Evolutionary conservation across 2,888 invertebrate genomes (phyloP).

Genomic region (Sipha maydis): DNA sequence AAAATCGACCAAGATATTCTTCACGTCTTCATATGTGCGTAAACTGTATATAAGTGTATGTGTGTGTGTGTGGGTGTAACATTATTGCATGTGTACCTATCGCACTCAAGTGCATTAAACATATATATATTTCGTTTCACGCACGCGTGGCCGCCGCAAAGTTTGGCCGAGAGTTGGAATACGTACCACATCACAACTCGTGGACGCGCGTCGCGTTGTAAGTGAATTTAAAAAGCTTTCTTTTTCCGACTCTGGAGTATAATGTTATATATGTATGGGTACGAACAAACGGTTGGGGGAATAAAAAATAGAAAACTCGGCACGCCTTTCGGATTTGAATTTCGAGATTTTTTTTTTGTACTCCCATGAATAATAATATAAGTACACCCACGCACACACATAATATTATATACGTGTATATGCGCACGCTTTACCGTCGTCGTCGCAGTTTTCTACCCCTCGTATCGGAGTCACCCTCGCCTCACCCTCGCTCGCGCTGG

Average conservation of each 20-base stretch:
- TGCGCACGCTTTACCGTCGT: background rate
- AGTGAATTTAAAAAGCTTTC: constrained; percentile 7
- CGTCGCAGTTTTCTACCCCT: background rate
- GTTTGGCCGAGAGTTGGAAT: background rate
- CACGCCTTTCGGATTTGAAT: constrained; percentile 48
- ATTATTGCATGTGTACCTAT: background rate
- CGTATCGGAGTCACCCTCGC: background rate
- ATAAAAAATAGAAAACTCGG: constrained; percentile 8
- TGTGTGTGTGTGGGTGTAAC: no score
- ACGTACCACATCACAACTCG: background rate
- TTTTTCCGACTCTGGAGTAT: background rate
- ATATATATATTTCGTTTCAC: background rate
- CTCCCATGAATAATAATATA: constrained; percentile 47
- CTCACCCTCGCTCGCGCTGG: background rate
- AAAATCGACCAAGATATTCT: background rate
- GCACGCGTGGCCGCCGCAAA: background rate
- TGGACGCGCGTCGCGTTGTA: background rate
- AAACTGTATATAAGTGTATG: background rate
- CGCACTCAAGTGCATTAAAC: background rate
- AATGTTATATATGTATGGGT: background rate
- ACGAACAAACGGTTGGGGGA: background rate
- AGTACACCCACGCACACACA: background rate
- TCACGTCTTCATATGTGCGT: no score
- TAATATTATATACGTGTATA: background rate
- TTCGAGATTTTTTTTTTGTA: constrained; percentile 43